Base-by-base conservation (phyloP, 2,888 invertebrate species). In the Abscondita cerata region DNA sequence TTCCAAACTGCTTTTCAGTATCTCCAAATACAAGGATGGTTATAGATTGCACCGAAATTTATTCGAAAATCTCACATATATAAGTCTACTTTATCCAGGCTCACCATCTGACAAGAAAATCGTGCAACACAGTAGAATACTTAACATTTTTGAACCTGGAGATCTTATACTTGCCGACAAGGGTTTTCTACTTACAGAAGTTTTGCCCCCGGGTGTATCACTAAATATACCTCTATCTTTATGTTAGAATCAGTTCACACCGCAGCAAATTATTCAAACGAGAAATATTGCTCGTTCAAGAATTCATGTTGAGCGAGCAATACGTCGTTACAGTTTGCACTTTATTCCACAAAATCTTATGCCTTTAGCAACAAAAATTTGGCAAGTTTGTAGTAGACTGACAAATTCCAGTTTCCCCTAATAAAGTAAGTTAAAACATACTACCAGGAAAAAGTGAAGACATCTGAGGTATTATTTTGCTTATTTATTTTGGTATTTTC, bases 41-140 rank as follows among this genome's bases (percentile, higher is more conserved):
- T 16, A 16, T 44, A 4, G 44, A 44, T 8, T 44, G 44, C 18
- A 44, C 16, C 1, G 44, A 44, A 44, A 44, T 44, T 44, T 44
- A 16, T 13, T 44, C 44, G 11, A 18, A 44, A 44, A 18, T 44
- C 19, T 9, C 41, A 13, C 13, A 16, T 41, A 36, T 36, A 36
- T 36, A 36, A 36, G 36, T 11, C 36, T 11, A 36, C 36, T 36
- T 36, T 36, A 36, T 36, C 36, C 36, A 36, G 36, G 36, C 36
- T 36, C 36, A 9, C 4, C 36, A 36, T 36, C 12, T 6, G 36
- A 36, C 11, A 36, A 36, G 36, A 36, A 36, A 36, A 11, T 36
- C 11, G 36, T 36, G 36, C 36, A 36, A 9, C n/a, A 36, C 36
- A 36, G 4, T 11, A 11, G 36, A 9, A 36, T 36, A 12, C 36